Base-by-base conservation (phyloP, 2,113 vertebrate genomes). In the Noctilio leporinus region DNA sequence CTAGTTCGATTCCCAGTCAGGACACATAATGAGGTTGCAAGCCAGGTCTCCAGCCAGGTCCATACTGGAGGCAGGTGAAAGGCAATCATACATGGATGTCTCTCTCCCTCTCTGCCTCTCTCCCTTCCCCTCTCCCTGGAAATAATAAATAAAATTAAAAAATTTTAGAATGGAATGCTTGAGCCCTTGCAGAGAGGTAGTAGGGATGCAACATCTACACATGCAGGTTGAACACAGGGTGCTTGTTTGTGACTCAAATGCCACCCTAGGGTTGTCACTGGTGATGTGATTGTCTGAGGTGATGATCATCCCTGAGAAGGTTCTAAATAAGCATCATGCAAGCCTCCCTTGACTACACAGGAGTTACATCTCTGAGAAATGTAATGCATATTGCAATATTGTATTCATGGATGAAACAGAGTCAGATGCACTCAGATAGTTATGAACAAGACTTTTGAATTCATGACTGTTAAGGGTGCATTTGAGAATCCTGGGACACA, bases 381-480 rank as follows among this genome's bases (percentile, higher is more conserved):
- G 38, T 4, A 67, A 26, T 15, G 26, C 40, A 65, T 26, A 14
- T 19, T 12, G 38, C 26, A 65, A 75, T 38, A 26, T 40, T 55
- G 49, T 83, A 55, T 89, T 64, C 40, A 20, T 59, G 49, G 26
- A 4, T 33, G 26, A 91, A 82, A 72, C 8, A 38, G n/a, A 33
- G 38, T 65, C 38, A 38, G 47, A 26, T 19, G 35, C 38, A 33
- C 80, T 40, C 69, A 40, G 70, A 76, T 59, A 40, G 40, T 89
- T 40, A 40, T 69, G 33, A 84, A 20, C 40, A 26, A 49, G 57
- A 83, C 67, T 94, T 83, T 57, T 57, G 67, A 67, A 47, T 40
- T 75, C 57, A 67, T 7, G 40, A 38, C 33, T 24, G 17, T 73
- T 40, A 19, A 40, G 33, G 86, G 33, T 49, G 15, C 47, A 16